A percentile compares a stretch with the other conserved stretches of the same genome.
Evolutionary conservation across 2,113 vertebrate species (phyloP).

Genomic region (Tachuris rubrigastra): DNA sequence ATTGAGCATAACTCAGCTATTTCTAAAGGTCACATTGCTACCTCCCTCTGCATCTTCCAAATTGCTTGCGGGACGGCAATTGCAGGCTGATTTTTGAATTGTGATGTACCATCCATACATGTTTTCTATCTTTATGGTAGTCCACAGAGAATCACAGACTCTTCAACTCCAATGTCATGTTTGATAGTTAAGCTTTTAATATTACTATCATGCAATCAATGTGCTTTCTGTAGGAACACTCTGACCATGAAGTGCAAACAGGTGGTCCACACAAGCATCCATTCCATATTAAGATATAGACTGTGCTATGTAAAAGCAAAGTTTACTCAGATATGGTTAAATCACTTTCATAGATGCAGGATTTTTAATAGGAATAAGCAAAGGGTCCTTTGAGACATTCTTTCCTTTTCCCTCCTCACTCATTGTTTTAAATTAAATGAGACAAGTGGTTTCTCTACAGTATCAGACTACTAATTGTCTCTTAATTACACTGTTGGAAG

Average conservation of each 20-base stretch:
- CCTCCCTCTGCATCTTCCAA: neutral
- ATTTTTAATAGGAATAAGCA: neutral
- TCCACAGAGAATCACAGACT: neutral
- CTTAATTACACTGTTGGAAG: neutral
- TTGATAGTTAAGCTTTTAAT: neutral
- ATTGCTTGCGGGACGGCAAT: neutral
- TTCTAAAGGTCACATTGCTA: neutral
- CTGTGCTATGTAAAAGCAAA: neutral
- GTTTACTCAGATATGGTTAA: neutral
- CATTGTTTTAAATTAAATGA: neutral
- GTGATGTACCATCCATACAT: neutral
- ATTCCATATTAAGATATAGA: neutral
- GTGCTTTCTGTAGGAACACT: neutral
- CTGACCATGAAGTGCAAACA: neutral
- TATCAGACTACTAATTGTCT: neutral
- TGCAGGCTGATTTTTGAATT: neutral
- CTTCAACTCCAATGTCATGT: neutral
- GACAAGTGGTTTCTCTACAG: neutral
- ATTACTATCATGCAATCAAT: neutral
- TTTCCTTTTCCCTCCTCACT: neutral
- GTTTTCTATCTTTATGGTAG: neutral
- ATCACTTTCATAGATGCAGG: neutral
- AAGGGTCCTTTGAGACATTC: rapidly evolving
- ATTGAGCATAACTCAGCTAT: neutral
- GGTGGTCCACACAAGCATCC: neutral